phyloP scores from a whole-genome alignment of 2,113 vertebrate species.

The Montifringilla adamsi region DNA sequence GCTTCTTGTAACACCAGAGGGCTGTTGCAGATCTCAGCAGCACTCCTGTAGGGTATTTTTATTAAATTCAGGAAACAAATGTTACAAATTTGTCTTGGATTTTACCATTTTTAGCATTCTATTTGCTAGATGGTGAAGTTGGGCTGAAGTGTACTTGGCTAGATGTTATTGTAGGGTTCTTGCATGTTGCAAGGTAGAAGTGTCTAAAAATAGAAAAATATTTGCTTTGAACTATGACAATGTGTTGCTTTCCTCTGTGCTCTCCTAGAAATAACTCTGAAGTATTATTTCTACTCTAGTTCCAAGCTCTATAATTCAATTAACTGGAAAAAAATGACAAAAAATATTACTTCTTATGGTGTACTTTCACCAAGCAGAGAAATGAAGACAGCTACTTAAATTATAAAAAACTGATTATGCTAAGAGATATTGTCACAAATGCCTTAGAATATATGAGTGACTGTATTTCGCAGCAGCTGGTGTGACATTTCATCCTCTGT shows the following conservation, averaged over 20 bases:
- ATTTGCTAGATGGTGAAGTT: background rate
- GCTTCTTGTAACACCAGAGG: conserved; percentile 40
- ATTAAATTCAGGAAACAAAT: conserved; percentile 47
- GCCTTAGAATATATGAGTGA: conserved; percentile 8
- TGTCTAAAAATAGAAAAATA: background rate
- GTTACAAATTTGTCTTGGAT: conserved; percentile 36
- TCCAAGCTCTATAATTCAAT: background rate
- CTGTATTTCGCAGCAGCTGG: background rate
- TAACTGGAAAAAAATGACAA: background rate
- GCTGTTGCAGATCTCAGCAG: conserved; percentile 28
- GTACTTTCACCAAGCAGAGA: background rate
- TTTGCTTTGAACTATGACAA: background rate
- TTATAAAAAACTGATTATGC: conserved; percentile 11
- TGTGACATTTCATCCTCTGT: background rate
- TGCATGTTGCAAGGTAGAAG: background rate
- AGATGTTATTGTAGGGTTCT: background rate
- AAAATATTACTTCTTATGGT: background rate
- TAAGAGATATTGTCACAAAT: conserved; percentile 9
- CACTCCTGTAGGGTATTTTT: background rate
- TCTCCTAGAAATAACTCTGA: background rate
- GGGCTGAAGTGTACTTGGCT: background rate
- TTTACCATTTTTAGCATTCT: background rate
- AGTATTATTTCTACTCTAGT: background rate
- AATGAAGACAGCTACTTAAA: background rate
- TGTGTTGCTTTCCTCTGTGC: background rate